Percentiles rank a stretch among this genome's conserved stretches.
Conservation (phyloP, 1,140 invertebrate species). For the Drosophila watanabei region DNA sequence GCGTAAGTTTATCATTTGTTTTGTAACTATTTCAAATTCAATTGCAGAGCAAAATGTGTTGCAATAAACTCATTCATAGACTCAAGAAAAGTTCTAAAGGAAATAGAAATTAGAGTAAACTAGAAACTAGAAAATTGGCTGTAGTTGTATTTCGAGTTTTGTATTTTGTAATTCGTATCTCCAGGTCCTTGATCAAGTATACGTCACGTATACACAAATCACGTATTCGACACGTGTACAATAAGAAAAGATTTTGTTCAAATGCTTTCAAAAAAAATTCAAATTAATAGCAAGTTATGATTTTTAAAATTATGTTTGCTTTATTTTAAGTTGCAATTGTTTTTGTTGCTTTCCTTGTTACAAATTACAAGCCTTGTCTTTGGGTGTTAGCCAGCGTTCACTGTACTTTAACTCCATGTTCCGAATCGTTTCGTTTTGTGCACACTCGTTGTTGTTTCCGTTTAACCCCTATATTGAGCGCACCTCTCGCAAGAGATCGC, state of each 20-base stretch:
- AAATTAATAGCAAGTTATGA: background rate
- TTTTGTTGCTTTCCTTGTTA: no score
- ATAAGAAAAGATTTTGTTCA: background rate
- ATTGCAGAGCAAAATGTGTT: constrained; percentile 1
- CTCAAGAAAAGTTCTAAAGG: background rate
- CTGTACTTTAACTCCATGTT: constrained; percentile 23
- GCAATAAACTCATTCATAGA: background rate
- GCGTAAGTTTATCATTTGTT: constrained; percentile 30
- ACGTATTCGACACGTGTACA: constrained; percentile 6
- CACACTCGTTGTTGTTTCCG: constrained; percentile 29
- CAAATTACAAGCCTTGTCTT: background rate
- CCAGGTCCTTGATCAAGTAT: background rate
- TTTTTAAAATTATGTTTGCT: background rate
- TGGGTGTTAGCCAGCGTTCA: constrained; percentile 15
- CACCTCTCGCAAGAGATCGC: constrained; percentile 27
- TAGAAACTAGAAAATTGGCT: constrained; percentile 7
- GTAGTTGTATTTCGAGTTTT: background rate
- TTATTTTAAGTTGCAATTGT: background rate
- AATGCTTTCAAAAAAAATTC: background rate
- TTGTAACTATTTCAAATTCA: constrained; percentile 10
- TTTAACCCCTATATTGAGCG: constrained; percentile 35
- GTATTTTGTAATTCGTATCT: constrained; percentile 2
- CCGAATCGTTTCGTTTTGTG: constrained; percentile 14
- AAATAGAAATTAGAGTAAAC: no score
- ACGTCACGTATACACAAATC: background rate